These are phyloP conservation scores for Thymallus thymallus DNA, from an alignment of 2,113 vertebrate genomes.

Conservation along the genomic window DNA sequence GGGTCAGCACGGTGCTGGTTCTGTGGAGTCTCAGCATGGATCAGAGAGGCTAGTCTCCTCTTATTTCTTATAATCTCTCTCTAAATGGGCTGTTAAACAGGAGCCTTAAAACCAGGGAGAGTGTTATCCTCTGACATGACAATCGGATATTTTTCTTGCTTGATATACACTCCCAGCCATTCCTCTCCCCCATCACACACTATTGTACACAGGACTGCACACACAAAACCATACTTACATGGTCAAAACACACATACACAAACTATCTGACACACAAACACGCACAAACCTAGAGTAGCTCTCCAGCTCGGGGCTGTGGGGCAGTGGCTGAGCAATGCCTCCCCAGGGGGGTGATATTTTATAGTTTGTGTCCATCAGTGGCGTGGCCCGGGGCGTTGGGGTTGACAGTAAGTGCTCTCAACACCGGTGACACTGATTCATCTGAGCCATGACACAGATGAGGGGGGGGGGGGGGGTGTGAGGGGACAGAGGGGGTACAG, in stretches of 20 bases:
- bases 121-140: constrained; percentile 37
- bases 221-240: constrained; percentile 30
- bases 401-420: constrained; percentile 84
- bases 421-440: constrained; percentile 82
- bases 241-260: constrained; percentile 25
- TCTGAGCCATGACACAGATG: constrained; percentile 76
- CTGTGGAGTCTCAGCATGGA: background rate
- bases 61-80: background rate
- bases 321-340: constrained; percentile 76
- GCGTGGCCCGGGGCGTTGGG: constrained; percentile 72
- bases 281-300: constrained; percentile 51
- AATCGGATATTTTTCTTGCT: constrained; percentile 29
- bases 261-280: constrained; percentile 42
- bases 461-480: constrained; percentile 42
- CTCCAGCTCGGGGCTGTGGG: constrained; percentile 69
- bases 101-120: constrained; percentile 16
- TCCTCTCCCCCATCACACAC: constrained; percentile 29
- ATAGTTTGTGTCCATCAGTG: constrained; percentile 85
- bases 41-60: background rate
- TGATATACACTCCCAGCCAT: constrained; percentile 22
- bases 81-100: background rate
- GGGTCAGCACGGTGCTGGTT: background rate
- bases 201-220: constrained; percentile 38
- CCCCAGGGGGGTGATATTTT: constrained; percentile 82
- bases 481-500: constrained; percentile 14